phyloP scores from a whole-genome alignment of 2,113 vertebrate species.

The Tychaedon coryphoeus region DNA sequence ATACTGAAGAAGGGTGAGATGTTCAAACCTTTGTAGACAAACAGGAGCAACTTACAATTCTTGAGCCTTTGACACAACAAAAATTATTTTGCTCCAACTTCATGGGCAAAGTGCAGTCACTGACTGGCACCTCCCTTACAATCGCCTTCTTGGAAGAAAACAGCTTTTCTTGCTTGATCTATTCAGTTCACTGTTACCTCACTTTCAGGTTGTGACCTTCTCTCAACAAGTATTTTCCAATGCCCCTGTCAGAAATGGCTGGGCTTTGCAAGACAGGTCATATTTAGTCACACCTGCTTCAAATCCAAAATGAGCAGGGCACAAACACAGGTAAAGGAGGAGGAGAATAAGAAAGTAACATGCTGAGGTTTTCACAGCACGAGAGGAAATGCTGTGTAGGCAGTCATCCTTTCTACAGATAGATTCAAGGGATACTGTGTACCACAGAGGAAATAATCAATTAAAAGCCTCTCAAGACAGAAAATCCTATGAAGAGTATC shows the following conservation, averaged over 20 bases:
- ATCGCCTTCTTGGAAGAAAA: not conserved
- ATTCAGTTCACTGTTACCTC: not conserved
- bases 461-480: not conserved
- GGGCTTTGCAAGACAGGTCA: accelerated
- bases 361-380: not conserved
- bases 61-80: not conserved
- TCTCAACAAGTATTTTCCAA: not conserved
- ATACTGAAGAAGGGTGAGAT: not conserved
- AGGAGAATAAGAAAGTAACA: not conserved
- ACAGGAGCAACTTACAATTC: not conserved
- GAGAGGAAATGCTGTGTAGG: not conserved
- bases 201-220: not conserved
- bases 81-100: not conserved
- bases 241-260: not conserved
- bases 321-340: not conserved
- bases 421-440: not conserved
- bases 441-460: not conserved
- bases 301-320: not conserved
- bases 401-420: not conserved
- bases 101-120: not conserved
- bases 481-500: not conserved
- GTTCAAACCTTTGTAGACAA: not conserved
- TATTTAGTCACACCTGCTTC: not conserved
- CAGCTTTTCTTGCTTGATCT: not conserved
- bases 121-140: not conserved